These are phyloP conservation scores for Drosophila pseudotalamancana DNA, from an alignment of 2,888 invertebrate genomes.

Conservation along the genomic window DNA sequence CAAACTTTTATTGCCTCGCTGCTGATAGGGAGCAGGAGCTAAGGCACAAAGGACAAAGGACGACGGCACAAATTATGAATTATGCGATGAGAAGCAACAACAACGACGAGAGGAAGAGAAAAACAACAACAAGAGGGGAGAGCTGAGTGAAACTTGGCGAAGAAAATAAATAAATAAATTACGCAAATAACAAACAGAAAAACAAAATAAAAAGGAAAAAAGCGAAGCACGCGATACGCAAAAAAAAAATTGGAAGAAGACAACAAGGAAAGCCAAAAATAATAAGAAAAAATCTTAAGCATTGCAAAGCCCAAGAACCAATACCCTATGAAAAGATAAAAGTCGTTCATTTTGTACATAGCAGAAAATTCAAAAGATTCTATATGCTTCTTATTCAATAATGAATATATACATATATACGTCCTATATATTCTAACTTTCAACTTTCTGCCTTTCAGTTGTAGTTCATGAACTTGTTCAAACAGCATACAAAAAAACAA, in stretches of 20 bases:
- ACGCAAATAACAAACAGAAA: constrained; percentile 48
- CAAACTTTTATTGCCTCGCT: constrained; percentile 71
- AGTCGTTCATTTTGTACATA: too few relatives aligned
- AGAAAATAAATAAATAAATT: constrained; percentile 70
- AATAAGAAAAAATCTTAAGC: constrained; percentile 4
- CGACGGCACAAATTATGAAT: constrained; percentile 67
- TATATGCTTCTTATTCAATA: too few relatives aligned
- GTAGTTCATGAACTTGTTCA: too few relatives aligned
- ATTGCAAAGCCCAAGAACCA: background rate
- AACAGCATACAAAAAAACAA: too few relatives aligned
- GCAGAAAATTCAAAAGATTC: too few relatives aligned
- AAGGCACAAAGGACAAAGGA: constrained; percentile 5
- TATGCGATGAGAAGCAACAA: constrained; percentile 51
- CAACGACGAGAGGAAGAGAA: constrained; percentile 1
- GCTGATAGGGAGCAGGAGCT: constrained; percentile 30
- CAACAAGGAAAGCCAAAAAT: constrained; percentile 26
- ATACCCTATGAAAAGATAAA: too few relatives aligned
- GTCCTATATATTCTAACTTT: too few relatives aligned
- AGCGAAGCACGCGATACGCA: constrained; percentile 15
- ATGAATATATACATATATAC: too few relatives aligned
- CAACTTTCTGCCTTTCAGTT: too few relatives aligned
- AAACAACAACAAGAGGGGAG: background rate
- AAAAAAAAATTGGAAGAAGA: background rate
- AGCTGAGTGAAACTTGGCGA: constrained; percentile 32
- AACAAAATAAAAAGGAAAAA: constrained; percentile 26